These are phyloP conservation scores for Eristalis pertinax DNA, from an alignment of 2,888 invertebrate genomes.

Conservation along the genomic window DNA sequence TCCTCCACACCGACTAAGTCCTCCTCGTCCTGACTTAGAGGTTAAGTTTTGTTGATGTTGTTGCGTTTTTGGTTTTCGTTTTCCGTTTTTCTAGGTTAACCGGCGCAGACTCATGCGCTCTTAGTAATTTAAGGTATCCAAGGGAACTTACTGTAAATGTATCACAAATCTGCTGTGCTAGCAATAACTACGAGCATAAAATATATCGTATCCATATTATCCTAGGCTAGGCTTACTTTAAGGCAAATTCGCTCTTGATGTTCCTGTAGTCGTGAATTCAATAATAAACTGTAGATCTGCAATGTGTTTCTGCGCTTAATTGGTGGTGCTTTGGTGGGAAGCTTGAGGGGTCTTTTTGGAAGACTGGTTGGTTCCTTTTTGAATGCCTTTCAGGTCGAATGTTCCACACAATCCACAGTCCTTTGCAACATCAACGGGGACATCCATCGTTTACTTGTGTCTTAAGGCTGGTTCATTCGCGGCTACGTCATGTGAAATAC, in stretches of 20 bases:
- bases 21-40: constrained; percentile 49
- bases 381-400: too few relatives aligned
- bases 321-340: background rate
- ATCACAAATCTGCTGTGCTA: constrained; percentile 68
- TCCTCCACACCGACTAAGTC: background rate
- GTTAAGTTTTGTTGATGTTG: constrained; percentile 11
- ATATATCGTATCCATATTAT: background rate
- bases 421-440: too few relatives aligned
- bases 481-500: too few relatives aligned
- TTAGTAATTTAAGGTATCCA: background rate
- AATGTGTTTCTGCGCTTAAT: background rate
- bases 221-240: background rate
- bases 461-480: too few relatives aligned
- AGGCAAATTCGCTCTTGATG: background rate
- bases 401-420: too few relatives aligned
- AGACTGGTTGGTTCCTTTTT: too few relatives aligned
- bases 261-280: background rate
- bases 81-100: background rate
- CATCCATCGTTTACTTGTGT: too few relatives aligned
- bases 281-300: constrained; percentile 34
- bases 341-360: background rate
- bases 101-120: background rate
- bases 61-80: background rate
- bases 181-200: constrained; percentile 52
- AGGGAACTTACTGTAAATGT: constrained; percentile 25